Conservation (phyloP, 2,888 invertebrate genomes). For the Chalcis sispes region DNA sequence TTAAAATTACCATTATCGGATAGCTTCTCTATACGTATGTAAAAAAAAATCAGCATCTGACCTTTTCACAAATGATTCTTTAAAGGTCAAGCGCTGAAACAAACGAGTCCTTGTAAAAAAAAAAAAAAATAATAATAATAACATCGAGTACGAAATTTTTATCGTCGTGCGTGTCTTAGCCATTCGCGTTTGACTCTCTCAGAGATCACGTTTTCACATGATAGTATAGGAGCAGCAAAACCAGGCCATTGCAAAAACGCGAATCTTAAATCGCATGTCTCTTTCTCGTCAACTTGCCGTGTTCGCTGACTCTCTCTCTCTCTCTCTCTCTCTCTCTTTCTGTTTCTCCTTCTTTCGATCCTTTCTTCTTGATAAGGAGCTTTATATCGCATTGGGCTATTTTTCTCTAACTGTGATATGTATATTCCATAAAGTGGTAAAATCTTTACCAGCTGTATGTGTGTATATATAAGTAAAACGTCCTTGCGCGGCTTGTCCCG, state of each 20-base stretch:
- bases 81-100: too few species aligned
- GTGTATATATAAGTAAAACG: background rate
- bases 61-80: too few species aligned
- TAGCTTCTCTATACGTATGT: too few species aligned
- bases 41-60: too few species aligned
- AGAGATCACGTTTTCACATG: background rate
- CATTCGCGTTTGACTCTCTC: background rate
- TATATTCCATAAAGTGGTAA: background rate
- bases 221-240: too few species aligned
- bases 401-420: background rate
- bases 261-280: constrained; percentile 30
- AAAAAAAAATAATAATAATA: too few species aligned
- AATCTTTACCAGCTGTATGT: background rate
- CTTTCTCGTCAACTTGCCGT: too few species aligned
- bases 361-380: background rate
- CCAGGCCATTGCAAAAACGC: constrained; percentile 21
- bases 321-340: background rate
- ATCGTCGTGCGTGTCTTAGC: background rate
- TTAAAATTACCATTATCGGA: too few species aligned
- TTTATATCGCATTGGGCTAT: background rate
- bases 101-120: too few species aligned
- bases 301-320: background rate
- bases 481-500: constrained; percentile 1
- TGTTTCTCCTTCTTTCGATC: background rate
- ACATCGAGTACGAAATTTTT: background rate